Percentiles rank a stretch among this genome's conserved stretches.
Conservation (phyloP, 2,113 vertebrate species). For the Lophotis ruficrista region DNA sequence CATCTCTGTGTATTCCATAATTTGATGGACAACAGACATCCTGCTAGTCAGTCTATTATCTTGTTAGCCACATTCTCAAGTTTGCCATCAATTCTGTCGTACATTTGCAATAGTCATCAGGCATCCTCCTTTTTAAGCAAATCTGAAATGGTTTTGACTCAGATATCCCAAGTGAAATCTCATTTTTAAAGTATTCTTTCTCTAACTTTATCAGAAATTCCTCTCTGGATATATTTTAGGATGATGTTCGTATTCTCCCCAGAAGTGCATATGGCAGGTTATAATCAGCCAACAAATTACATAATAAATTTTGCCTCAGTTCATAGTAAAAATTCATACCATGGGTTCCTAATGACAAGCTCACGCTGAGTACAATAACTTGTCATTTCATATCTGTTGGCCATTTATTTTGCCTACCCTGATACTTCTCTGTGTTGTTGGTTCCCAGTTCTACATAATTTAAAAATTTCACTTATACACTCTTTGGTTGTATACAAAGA, state of each 20-base stretch:
- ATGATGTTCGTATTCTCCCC: neutral
- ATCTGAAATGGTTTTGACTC: neutral
- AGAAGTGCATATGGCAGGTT: neutral
- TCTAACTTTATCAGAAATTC: neutral
- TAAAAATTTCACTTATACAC: neutral
- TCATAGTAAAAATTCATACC: neutral
- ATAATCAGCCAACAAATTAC: neutral
- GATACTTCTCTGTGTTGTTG: neutral
- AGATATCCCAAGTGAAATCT: neutral
- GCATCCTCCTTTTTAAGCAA: neutral
- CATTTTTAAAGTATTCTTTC: neutral
- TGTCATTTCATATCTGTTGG: neutral
- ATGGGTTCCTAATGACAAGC: neutral
- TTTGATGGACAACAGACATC: slow-evolving; percentile 19
- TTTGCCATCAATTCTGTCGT: neutral
- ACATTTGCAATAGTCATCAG: neutral
- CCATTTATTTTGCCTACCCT: neutral
- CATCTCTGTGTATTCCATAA: neutral
- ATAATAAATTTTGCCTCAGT: neutral
- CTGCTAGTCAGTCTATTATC: neutral
- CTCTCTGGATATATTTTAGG: neutral
- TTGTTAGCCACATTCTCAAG: neutral
- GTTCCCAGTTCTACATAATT: neutral
- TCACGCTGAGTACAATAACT: neutral
- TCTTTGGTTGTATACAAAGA: neutral